phyloP scores from a whole-genome alignment of 92 coral and sea anemone genomes.

The Pocillopora grandis region DNA sequence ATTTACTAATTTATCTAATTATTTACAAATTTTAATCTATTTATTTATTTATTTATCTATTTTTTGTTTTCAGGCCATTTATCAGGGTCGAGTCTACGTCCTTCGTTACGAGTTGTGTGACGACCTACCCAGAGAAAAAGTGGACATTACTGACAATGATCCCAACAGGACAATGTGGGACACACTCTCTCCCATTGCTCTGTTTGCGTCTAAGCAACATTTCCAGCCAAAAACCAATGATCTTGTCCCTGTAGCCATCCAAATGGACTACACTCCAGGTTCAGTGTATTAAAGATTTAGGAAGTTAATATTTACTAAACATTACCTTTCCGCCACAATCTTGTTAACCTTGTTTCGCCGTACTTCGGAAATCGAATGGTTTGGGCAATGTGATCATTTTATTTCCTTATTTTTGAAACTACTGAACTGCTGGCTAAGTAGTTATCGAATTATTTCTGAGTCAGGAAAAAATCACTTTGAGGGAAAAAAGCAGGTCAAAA shows the following conservation, averaged over 20 bases:
- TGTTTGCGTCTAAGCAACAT: constrained; percentile 46
- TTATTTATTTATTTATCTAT: neutral
- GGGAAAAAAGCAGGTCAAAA: too few relatives aligned
- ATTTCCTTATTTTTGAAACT: too few relatives aligned
- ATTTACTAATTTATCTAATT: too few relatives aligned
- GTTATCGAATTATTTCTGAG: too few relatives aligned
- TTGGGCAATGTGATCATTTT: too few relatives aligned
- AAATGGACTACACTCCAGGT: constrained; percentile 1
- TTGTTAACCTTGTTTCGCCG: too few relatives aligned
- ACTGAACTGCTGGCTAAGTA: too few relatives aligned
- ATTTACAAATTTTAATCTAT: too few relatives aligned
- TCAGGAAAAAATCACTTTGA: too few relatives aligned
- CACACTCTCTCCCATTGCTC: constrained; percentile 63
- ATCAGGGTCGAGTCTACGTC: constrained; percentile 48
- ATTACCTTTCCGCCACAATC: too few relatives aligned
- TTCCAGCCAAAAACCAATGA: neutral
- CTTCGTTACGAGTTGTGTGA: constrained; percentile 61
- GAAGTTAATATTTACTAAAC: too few relatives aligned
- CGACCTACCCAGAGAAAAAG: constrained; percentile 29
- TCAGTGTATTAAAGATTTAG: neutral
- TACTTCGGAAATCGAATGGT: too few relatives aligned
- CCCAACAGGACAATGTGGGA: constrained; percentile 50
- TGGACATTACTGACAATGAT: constrained; percentile 56
- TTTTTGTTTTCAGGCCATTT: constrained; percentile 40
- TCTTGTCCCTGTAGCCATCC: neutral